Conservation (phyloP, 2,113 vertebrate species). For the Corythornis madagascariensis region DNA sequence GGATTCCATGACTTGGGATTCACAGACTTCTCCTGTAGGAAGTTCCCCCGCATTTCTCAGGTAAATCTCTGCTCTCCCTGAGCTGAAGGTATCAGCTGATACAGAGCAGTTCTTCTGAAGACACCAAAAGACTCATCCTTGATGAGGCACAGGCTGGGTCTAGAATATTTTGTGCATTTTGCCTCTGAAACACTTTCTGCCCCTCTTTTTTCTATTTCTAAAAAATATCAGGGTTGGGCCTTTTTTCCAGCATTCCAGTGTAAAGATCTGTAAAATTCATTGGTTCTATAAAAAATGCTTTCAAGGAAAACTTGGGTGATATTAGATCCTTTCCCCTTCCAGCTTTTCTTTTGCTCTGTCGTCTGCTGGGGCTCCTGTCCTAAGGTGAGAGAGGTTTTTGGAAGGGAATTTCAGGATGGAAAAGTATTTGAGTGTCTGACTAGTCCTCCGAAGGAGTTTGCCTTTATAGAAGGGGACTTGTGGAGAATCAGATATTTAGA, state of each 20-base stretch:
- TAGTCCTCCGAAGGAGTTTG: background rate
- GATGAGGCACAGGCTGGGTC: background rate
- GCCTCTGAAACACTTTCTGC: background rate
- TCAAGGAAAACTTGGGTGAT: background rate
- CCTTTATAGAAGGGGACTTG: background rate
- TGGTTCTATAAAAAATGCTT: background rate
- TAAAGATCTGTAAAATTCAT: background rate
- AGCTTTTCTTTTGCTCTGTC: background rate
- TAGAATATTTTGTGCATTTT: background rate
- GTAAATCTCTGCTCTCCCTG: constrained; percentile 56
- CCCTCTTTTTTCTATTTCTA: background rate
- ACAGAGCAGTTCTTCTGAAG: background rate
- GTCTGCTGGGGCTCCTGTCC: background rate
- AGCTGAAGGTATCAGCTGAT: background rate
- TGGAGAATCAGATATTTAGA: background rate
- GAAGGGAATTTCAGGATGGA: background rate
- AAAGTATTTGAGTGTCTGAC: background rate
- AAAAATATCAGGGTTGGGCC: background rate
- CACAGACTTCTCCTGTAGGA: constrained; percentile 96
- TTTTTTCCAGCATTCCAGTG: background rate
- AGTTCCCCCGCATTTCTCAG: constrained; percentile 96
- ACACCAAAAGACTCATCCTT: background rate
- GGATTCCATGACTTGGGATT: constrained; percentile 98
- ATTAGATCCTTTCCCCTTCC: background rate
- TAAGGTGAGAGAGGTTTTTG: background rate